phyloP scores from a whole-genome alignment of 2,888 invertebrate genomes.

The Eustalomyia histrio region DNA sequence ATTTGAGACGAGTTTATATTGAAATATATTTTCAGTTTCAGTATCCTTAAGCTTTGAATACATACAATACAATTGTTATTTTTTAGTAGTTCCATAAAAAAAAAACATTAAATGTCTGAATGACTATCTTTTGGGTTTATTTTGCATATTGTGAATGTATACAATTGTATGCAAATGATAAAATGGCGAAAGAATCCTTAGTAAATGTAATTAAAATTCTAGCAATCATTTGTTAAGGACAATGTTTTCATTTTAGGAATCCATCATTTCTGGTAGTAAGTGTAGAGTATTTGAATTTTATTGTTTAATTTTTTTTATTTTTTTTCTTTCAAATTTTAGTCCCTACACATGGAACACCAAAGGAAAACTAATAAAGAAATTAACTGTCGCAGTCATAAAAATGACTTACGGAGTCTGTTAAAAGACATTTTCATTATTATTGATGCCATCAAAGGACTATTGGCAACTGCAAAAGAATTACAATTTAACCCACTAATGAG shows the following conservation, averaged over 20 bases:
- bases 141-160: constrained; percentile 4
- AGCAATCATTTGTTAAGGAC: no score
- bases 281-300: neutral
- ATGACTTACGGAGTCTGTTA: neutral
- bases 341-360: neutral
- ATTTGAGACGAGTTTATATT: no score
- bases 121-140: neutral
- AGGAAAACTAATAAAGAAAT: neutral
- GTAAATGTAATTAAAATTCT: neutral
- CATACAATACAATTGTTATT: neutral
- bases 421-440: neutral
- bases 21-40: no score
- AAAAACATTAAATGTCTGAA: neutral
- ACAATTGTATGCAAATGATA: neutral
- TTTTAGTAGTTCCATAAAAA: neutral
- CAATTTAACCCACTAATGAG: neutral
- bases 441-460: constrained; percentile 8
- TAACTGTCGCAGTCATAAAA: constrained; percentile 9
- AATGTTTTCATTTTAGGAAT: neutral
- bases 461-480: neutral
- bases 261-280: neutral
- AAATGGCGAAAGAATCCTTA: neutral
- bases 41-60: neutral
- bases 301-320: no score
- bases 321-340: constrained; percentile 3